Percentiles rank a stretch among this genome's conserved stretches.
phyloP scores from a whole-genome alignment of 2,888 invertebrate genomes.

The Trichacis sp. region DNA sequence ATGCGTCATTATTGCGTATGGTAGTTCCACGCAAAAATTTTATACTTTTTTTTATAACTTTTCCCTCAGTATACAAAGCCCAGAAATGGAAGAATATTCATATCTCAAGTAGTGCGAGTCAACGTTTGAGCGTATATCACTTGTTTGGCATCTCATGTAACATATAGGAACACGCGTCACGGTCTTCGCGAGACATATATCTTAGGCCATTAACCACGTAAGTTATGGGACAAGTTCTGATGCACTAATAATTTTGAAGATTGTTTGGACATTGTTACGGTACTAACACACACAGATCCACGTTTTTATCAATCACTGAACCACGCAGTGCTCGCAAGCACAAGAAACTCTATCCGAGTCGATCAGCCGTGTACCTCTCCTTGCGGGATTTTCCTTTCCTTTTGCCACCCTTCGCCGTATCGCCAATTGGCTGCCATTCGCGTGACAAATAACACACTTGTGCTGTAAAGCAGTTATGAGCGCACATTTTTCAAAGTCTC shows the following conservation, averaged over 20 bases:
- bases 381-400: constrained; percentile 30
- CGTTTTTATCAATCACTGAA: constrained; percentile 22
- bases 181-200: constrained; percentile 32
- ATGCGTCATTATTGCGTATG: too few species aligned
- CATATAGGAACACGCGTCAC: constrained; percentile 45
- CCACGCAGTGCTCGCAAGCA: constrained; percentile 29
- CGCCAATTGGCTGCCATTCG: constrained; percentile 36
- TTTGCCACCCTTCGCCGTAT: constrained; percentile 41
- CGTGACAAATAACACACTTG: constrained; percentile 36
- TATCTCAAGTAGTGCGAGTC: too few species aligned
- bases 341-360: constrained; percentile 60
- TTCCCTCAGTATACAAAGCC: too few species aligned
- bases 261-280: constrained; percentile 48
- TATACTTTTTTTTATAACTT: too few species aligned
- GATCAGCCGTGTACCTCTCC: constrained; percentile 63
- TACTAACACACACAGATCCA: constrained; percentile 13
- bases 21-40: too few species aligned
- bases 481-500: constrained; percentile 5
- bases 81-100: too few species aligned
- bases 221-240: constrained; percentile 68
- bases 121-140: constrained; percentile 21
- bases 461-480: constrained; percentile 23
- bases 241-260: constrained; percentile 67
- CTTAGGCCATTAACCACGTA: constrained; percentile 62
- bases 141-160: constrained; percentile 59